Percentiles rank a stretch among this genome's conserved stretches.
These are phyloP conservation scores for Echiichthys vipera DNA, from an alignment of 2,797 vertebrate genomes.

Conservation along the genomic window DNA sequence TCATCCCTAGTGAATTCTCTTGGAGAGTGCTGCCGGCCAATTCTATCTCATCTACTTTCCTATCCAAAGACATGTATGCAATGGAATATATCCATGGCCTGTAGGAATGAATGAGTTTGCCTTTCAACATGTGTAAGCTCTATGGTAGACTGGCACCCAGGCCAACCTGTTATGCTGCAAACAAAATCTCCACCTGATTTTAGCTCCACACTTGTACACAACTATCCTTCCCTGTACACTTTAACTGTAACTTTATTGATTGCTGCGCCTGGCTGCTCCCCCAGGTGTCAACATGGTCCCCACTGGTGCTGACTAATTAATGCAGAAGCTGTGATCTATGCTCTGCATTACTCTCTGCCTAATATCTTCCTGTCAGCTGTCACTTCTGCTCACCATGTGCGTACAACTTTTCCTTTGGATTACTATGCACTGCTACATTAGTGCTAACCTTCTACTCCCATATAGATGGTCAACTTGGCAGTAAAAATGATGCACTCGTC, in stretches of 20 bases:
- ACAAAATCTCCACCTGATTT: slow-evolving; percentile 14
- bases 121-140: slow-evolving; percentile 17
- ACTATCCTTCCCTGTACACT: slow-evolving; percentile 27
- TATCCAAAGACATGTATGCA: slow-evolving; percentile 8
- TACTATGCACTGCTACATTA: slow-evolving; percentile 6
- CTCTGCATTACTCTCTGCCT: slow-evolving; percentile 50
- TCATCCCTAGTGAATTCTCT: not conserved
- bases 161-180: slow-evolving; percentile 1
- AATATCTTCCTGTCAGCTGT: slow-evolving; percentile 45
- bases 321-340: slow-evolving; percentile 64
- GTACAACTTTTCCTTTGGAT: slow-evolving; percentile 8
- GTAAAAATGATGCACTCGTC: no score
- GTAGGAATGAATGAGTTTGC: slow-evolving; percentile 29
- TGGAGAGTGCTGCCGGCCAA: not conserved
- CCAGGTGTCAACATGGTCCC: slow-evolving; percentile 57
- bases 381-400: slow-evolving; percentile 30
- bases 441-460: not conserved
- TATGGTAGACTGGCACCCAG: slow-evolving; percentile 12
- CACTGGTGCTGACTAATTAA: slow-evolving; percentile 63
- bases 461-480: no score
- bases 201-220: slow-evolving; percentile 8
- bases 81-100: slow-evolving; percentile 3
- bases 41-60: slow-evolving; percentile 13
- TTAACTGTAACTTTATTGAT: slow-evolving; percentile 58
- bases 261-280: slow-evolving; percentile 50